Evolutionary conservation across 1,140 invertebrate genomes (phyloP), one percentile per base, ranked within the genome.

Genomic region (Drosophila ironensis): DNA sequence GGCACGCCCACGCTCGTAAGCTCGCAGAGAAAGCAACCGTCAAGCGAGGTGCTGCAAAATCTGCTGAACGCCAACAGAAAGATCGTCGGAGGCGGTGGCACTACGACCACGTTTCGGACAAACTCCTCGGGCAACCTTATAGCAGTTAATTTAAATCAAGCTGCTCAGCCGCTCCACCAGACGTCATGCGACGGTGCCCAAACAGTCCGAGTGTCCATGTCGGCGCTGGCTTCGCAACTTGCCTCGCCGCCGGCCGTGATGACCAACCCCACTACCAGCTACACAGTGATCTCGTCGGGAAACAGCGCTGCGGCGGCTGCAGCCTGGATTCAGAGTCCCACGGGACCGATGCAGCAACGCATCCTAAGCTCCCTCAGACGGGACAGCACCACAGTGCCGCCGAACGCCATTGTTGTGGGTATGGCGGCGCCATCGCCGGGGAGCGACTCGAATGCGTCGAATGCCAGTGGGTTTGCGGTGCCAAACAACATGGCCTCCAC

Each of bases 71-170:
- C 77, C 4, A 89, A 88, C 53, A 69, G 88, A 0, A 89, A 89
- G 54, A 88, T 89, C 9, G 89, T 84, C 7, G 76, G 89, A 4
- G 88, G 63, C 20, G 69, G 66, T 1, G 60, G 60, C 0, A 72
- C 69, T 11, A 63, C 64, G 1, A 78, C 88, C 4, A 82, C 87
- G 9, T 88, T 88, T 67, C 88, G 88, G 6, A 87, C 87, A 0
- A 82, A 88, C 28, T 91, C 90, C 25, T 90, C 90, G n/a, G 89
- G 89, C 28, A 91, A 92, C 64, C 59, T 91, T 20, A 91, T 91
- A 51, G 87, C 91, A 0, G 84, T 92, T 1, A 92, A 91, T 67
- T 82, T 89, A 8, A 87, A 88, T 33, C 87, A 87, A 28, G 25
- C 69, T 4, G 40, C 33, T 0, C 76, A 88, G 20, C 7, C 40